These are phyloP conservation scores for Ciconia boyciana DNA, from an alignment of 2,113 vertebrate genomes.

Conservation along the genomic window DNA sequence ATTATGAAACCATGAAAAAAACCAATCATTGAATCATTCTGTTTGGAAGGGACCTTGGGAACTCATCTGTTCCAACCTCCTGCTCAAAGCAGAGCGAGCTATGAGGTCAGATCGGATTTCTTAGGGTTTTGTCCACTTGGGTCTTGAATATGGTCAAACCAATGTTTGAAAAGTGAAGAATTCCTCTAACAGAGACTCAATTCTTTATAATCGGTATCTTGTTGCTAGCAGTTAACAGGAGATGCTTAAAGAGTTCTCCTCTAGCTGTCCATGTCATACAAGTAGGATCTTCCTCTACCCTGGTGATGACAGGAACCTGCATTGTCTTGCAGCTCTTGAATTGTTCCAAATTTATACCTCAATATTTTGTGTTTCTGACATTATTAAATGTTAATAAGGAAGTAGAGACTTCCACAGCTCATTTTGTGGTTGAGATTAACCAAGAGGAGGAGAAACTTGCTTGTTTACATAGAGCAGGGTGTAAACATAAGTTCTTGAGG, in stretches of 20 bases:
- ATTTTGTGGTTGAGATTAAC: not conserved
- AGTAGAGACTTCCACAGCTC: not conserved
- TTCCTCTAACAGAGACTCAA: not conserved
- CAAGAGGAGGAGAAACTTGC: not conserved
- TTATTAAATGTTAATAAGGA: not conserved
- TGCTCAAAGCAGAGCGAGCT: not conserved
- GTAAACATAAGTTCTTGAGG: not conserved
- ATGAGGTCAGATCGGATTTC: not conserved
- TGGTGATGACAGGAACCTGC: not conserved
- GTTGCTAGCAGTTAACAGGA: not conserved
- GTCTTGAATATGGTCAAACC: not conserved
- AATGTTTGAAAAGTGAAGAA: not conserved
- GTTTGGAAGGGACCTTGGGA: not conserved
- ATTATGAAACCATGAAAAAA: not conserved
- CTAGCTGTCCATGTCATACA: not conserved
- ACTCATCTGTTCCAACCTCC: not conserved
- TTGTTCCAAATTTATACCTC: not conserved
- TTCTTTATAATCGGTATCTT: not conserved
- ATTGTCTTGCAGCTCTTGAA: not conserved
- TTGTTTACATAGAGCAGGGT: not conserved
- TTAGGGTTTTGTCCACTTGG: not conserved
- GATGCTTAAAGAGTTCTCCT: not conserved
- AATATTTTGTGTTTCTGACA: not conserved
- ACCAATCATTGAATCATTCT: not conserved
- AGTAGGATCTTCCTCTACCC: not conserved